Evolutionary conservation across 2,797 vertebrate genomes (phyloP), one percentile per base, ranked within the genome.

Genomic region (Strix occidentalis): DNA sequence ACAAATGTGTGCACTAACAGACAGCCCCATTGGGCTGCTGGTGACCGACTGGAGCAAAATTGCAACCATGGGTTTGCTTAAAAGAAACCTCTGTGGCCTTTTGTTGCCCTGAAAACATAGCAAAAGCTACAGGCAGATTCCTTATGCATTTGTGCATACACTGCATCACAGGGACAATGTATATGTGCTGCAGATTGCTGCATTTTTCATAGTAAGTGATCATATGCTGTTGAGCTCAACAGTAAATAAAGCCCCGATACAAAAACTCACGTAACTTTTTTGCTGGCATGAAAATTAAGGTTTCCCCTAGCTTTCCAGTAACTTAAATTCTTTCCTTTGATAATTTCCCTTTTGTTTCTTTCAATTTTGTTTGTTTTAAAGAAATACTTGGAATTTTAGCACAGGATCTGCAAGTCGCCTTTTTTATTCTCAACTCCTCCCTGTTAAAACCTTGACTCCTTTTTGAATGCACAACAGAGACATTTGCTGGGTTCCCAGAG

Each of bases 341-440:
- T 64, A 95, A 84, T 69, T 91, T 95, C 61, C 50, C 61, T 91
- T 81, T 70, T 76, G 63, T 90, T 96, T 93, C 51, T 80, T 89
- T 90, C 75, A 69, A 24, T 96, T 87, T 84, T 77, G 45, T 93
- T 96, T 95, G 43, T 95, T 97, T 95, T 93, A 85, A 90, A 93
- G 64, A 72, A 95, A 87, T 93, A 88, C 76, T 93, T 94, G 56
- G 70, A 77, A 87, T 90, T 93, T 95, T 82, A 93, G 48, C 45
- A 65, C 64, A 74, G 33, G 63, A 95, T 43, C 93, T 89, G 50
- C 10, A 23, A 86, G 58, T 70, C 5, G 10, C 43, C 37, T 74
- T 90, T 87, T 65, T 45, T 61, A 29, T 48, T 51, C 54, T 61
- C 18, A 6, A 76, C 69, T 61, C 83, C 43, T 93, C 87, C 90